Base-by-base conservation (phyloP, 1,140 invertebrate species). In the Drosophila tsacasi region DNA sequence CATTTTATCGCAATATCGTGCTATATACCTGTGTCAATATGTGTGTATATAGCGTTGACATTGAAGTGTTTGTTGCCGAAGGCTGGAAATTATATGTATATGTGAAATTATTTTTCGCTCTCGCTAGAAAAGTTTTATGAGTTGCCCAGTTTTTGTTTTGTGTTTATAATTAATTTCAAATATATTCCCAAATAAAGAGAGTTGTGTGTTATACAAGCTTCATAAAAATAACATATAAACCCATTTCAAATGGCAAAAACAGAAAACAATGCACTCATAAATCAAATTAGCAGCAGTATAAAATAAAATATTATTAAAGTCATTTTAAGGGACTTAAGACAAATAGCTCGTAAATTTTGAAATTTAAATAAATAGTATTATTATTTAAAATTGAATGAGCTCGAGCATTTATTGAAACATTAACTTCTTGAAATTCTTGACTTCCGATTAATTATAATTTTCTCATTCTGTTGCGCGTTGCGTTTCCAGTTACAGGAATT, bases 21-120 rank as follows among this genome's bases (percentile, higher is more conserved):
- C 5, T 58, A 46, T 62, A 74, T 62, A 27, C 17, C 6, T 21
- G 19, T 17, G 0, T 25, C 6, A 8, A 68, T n/a, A 35, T 46
- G 23, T 42, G 10, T 47, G 27, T 67, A 40, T 58, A 62, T 30
- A 60, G 42, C 30, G 44, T 50, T 82, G 79, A 82, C 80, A 82
- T 82, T 82, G 80, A 82, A 74, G 62, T 55, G 46, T 37, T 68
- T 55, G 55, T 25, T 67, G 58, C 35, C 46, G 37, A 40, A 37
- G 61, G 25, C 50, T 73, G 76, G 67, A 65, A 68, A 37, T 55
- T 37, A 55, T 62, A 59, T 37, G 37, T 62, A 59, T 64, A 59
- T 76, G 25, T 42, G 39, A 59, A 40, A 21, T 69, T 52, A 30
- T 60, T 42, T 64, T 60, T 69, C 7, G 47, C 30, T 52, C 42